Evolutionary conservation across 2,797 vertebrate genomes (phyloP).

Genomic region (Falco cherrug): DNA sequence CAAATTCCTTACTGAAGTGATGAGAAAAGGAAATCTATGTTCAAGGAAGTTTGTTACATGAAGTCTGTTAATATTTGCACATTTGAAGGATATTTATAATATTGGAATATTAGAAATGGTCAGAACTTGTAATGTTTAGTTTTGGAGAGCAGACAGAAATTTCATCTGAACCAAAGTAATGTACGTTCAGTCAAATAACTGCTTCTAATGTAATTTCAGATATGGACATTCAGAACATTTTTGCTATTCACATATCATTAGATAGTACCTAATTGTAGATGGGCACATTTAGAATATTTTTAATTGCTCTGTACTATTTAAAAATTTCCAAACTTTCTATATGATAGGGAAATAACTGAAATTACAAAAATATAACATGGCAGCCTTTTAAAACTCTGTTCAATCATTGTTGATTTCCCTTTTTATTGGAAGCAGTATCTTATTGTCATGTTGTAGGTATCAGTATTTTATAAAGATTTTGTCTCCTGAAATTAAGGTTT

Average conservation of each 20-base stretch:
- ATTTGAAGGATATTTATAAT: neutral
- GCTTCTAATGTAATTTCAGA: neutral
- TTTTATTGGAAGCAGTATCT: neutral
- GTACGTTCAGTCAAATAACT: neutral
- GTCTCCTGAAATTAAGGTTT: neutral
- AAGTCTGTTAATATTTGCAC: neutral
- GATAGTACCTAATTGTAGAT: neutral
- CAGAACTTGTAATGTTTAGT: neutral
- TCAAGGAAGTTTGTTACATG: neutral
- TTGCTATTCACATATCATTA: neutral
- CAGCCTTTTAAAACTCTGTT: neutral
- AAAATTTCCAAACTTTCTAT: neutral
- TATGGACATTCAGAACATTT: neutral
- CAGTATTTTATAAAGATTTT: neutral
- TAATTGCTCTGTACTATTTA: neutral
- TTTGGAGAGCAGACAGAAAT: neutral
- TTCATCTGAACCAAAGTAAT: neutral
- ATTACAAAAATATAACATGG: neutral
- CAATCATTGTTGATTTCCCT: neutral
- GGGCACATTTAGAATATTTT: neutral
- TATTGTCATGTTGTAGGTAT: neutral
- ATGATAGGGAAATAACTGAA: neutral
- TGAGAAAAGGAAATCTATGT: neutral
- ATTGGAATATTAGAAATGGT: neutral
- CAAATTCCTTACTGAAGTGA: neutral